Conservation (phyloP, 1,140 invertebrate genomes). For the Carcinoscorpius rotundicauda region DNA sequence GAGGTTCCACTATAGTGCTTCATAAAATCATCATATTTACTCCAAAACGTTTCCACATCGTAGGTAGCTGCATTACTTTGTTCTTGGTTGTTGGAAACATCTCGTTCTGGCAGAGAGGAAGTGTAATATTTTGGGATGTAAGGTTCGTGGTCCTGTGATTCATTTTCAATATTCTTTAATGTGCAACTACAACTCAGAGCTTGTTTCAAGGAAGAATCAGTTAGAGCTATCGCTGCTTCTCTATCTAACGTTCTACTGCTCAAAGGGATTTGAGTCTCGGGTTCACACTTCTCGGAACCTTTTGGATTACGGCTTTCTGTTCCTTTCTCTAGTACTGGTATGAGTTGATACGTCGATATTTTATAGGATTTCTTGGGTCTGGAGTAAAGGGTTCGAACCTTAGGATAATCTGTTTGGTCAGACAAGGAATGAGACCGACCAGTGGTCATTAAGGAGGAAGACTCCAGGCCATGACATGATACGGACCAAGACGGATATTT, state of each 20-base stretch:
- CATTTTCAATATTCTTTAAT: too few species aligned
- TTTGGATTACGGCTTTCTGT: too few species aligned
- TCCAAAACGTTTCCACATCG: background rate
- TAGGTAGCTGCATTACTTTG: too few species aligned
- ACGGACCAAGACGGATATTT: conserved; percentile 69
- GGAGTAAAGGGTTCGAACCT: conserved; percentile 52
- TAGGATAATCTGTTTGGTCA: conserved; percentile 57
- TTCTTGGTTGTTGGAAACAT: conserved; percentile 27
- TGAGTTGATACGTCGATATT: conserved; percentile 43
- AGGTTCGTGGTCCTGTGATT: too few species aligned
- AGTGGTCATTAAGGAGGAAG: conserved; percentile 18
- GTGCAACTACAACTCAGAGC: too few species aligned
- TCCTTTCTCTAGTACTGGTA: conserved; percentile 18
- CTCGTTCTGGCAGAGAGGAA: conserved; percentile 59
- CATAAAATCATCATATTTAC: conserved; percentile 13
- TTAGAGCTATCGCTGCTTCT: too few species aligned
- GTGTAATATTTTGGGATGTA: conserved; percentile 41
- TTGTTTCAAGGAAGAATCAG: too few species aligned
- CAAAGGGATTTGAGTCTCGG: too few species aligned
- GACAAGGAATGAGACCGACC: conserved; percentile 55
- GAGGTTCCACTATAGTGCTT: background rate
- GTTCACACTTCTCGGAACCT: too few species aligned
- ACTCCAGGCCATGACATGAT: conserved; percentile 27
- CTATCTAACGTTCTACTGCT: too few species aligned
- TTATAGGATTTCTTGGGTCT: conserved; percentile 55